Conservation (phyloP, 2,888 invertebrate genomes). For the Aleiodes alternator region DNA sequence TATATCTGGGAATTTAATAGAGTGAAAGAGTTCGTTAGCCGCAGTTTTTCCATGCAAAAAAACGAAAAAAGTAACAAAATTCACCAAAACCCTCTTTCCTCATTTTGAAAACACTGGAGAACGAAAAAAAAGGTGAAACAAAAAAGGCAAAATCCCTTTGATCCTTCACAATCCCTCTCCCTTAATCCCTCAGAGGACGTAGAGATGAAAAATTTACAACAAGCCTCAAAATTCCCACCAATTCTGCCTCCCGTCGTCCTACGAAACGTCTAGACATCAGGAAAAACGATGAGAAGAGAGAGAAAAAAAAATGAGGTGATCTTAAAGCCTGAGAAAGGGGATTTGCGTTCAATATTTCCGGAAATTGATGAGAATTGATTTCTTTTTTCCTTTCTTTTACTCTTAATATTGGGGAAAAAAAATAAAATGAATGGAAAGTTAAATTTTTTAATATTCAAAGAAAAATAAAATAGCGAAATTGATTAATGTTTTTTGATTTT, state of each 20-base stretch:
- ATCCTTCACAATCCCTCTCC: conserved; percentile 16
- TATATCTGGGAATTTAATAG: too few species aligned
- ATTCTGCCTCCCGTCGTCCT: neutral
- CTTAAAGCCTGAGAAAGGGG: conserved; percentile 2
- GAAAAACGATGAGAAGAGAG: neutral
- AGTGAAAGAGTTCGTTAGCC: neutral
- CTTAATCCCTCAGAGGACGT: conserved; percentile 7
- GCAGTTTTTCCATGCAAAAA: neutral
- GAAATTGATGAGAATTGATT: too few species aligned
- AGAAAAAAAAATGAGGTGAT: neutral
- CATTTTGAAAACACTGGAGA: neutral
- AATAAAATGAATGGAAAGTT: too few species aligned
- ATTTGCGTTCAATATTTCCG: too few species aligned
- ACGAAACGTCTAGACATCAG: conserved; percentile 16
- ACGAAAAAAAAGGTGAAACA: too few species aligned
- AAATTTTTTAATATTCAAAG: too few species aligned
- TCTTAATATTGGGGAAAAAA: too few species aligned
- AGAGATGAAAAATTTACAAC: neutral
- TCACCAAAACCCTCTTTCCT: neutral
- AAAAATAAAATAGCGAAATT: too few species aligned
- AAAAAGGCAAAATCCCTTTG: conserved; percentile 5
- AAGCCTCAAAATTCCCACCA: neutral
- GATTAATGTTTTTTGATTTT: too few species aligned
- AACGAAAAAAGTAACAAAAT: too few species aligned
- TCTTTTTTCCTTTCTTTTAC: too few species aligned